phyloP scores from a whole-genome alignment of 2,888 invertebrate species.

The Tenthredo livida region DNA sequence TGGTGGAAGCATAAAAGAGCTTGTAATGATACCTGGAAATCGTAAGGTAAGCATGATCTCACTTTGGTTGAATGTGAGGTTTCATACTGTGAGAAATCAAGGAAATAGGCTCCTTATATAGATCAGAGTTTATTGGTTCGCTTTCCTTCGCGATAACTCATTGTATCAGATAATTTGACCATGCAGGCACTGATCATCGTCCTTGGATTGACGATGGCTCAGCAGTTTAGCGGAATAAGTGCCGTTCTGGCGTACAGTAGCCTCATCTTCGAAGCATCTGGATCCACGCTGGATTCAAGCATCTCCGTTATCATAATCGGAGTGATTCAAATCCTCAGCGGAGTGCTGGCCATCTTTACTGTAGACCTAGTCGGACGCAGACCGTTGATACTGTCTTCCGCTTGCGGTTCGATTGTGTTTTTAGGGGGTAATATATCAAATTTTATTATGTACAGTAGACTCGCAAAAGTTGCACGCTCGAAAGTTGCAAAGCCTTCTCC shows the following conservation, averaged over 20 bases:
- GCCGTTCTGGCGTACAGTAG: conserved; percentile 48
- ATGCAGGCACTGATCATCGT: conserved; percentile 54
- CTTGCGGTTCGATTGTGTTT: conserved; percentile 1
- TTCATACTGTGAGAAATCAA: background rate
- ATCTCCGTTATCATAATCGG: conserved; percentile 48
- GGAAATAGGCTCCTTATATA: background rate
- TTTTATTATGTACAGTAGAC: no score
- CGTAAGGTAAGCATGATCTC: background rate
- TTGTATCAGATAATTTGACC: background rate
- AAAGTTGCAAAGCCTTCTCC: no score
- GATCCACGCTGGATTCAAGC: background rate
- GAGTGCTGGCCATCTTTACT: background rate
- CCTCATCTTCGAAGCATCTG: conserved; percentile 9
- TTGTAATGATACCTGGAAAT: conserved; percentile 47
- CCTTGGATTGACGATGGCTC: conserved; percentile 53
- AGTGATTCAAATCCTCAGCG: background rate
- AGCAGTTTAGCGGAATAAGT: conserved; percentile 56
- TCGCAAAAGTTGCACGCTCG: no score
- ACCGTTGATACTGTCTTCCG: conserved; percentile 52
- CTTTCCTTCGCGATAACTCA: background rate
- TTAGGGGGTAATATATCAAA: background rate
- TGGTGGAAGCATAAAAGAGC: conserved; percentile 47
- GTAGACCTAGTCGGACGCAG: conserved; percentile 59
- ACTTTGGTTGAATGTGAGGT: background rate
- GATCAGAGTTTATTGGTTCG: background rate